Base-by-base conservation (phyloP, 1,140 invertebrate genomes). In the Drosophila busckii region DNA sequence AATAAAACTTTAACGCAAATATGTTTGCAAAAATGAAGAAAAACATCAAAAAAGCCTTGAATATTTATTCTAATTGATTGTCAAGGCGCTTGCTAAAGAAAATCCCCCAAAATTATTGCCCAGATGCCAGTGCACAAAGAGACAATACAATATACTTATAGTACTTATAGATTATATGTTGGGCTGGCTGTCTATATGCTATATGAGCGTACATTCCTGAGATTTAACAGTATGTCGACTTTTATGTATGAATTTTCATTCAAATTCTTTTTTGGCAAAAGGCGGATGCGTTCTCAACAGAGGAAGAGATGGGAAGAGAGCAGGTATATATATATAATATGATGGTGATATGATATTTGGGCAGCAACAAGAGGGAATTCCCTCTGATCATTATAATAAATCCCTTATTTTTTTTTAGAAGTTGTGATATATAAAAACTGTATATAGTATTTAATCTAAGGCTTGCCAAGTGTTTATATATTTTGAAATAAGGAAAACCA, bases 161-260 rank as follows among this genome's bases (percentile, higher is more conserved):
- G 50, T 63, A 49, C 34, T 34, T 20, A 20, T 44, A 37, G 45
- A 28, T 42, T 45, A 54, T 22, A 32, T 48, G 22, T n/a, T n/a
- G n/a, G n/a, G n/a, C n/a, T n/a, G n/a, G n/a, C n/a, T n/a, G 52
- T 49, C 45, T 49, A 28, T 80, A 75, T 80, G 76, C 75, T 59
- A n/a, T n/a, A n/a, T n/a, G n/a, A n/a, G n/a, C n/a, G n/a, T n/a
- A 82, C 52, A 82, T 83, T 82, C 69, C 61, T 75, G 42, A 54
- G 71, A 49, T 61, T 69, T 70, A 55, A 17, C 35, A 40, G 23
- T 28, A 34, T 31, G 44, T 49, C 41, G n/a, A n/a, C n/a, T n/a
- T 49, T 56, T 56, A 38, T 61, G 54, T 50, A 29, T 53, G 44
- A 37, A 52, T 46, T 82, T 80, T 82, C 75, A 83, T 82, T 82